These are phyloP conservation scores for Brachylomia viminalis DNA, from an alignment of 2,888 invertebrate genomes.

Conservation along the genomic window DNA sequence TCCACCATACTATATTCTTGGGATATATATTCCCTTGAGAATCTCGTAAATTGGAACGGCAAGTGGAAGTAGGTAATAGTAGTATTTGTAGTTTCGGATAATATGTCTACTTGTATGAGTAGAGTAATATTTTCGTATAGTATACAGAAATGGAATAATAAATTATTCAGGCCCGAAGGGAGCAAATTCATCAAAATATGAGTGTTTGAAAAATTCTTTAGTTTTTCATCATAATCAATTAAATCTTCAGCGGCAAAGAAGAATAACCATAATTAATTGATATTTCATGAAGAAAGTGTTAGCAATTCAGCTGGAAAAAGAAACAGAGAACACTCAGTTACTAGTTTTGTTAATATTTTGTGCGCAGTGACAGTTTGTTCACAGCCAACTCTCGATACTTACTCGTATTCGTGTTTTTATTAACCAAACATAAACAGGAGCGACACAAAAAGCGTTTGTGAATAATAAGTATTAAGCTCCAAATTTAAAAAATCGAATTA, in stretches of 20 bases:
- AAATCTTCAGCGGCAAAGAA: not conserved
- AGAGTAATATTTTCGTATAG: not conserved
- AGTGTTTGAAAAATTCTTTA: not conserved
- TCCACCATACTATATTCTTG: constrained; percentile 6
- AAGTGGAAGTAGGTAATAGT: not conserved
- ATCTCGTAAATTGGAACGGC: constrained; percentile 9
- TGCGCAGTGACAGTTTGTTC: no score
- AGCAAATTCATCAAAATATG: not conserved
- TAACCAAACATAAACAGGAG: not conserved
- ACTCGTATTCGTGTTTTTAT: not conserved
- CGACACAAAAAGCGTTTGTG: no score
- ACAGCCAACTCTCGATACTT: not conserved
- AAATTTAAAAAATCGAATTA: not conserved
- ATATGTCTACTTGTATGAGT: not conserved
- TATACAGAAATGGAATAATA: not conserved
- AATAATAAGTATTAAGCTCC: not conserved
- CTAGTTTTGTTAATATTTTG: no score
- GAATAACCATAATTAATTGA: no score
- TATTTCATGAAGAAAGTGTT: not conserved
- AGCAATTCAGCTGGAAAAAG: not conserved
- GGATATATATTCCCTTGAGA: constrained; percentile 19
- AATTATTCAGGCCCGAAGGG: not conserved
- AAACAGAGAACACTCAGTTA: no score
- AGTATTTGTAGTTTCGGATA: constrained; percentile 23
- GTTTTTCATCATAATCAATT: not conserved